phyloP scores from a whole-genome alignment of 2,888 invertebrate species.

The Hydrotaea cyrtoneurina region DNA sequence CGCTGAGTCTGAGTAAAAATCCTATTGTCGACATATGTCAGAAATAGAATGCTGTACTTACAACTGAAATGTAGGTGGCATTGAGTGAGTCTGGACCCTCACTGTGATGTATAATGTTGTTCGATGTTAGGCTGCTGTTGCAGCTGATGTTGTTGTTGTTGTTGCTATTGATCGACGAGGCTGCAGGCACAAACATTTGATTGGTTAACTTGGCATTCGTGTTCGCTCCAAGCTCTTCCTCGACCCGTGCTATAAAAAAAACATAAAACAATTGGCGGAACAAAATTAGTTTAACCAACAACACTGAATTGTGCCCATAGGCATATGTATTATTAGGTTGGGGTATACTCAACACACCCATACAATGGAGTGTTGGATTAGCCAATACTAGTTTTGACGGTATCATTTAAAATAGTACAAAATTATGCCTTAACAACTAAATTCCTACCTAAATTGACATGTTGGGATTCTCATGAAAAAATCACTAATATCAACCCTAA shows the following conservation, averaged over 20 bases:
- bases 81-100: constrained; percentile 82
- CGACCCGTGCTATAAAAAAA: constrained; percentile 83
- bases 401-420: no score
- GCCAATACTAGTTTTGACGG: no score
- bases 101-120: constrained; percentile 71
- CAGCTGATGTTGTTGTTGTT: constrained; percentile 67
- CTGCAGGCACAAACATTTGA: constrained; percentile 83
- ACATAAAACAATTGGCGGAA: constrained; percentile 7
- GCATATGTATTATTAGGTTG: no score
- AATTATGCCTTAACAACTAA: no score
- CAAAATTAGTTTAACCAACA: background rate
- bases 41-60: constrained; percentile 81
- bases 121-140: constrained; percentile 65
- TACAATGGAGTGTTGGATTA: no score
- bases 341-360: no score
- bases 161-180: constrained; percentile 76
- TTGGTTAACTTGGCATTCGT: constrained; percentile 82
- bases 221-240: constrained; percentile 83
- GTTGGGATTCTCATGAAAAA: no score
- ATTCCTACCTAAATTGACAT: no score
- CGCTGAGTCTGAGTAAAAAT: constrained; percentile 42
- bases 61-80: constrained; percentile 89
- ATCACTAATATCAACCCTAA: no score
- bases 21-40: constrained; percentile 22
- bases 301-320: no score